Evolutionary conservation across 2,888 invertebrate genomes (phyloP), one percentile per base, ranked within the genome.

Genomic region (Drosophila hamatofila): DNA sequence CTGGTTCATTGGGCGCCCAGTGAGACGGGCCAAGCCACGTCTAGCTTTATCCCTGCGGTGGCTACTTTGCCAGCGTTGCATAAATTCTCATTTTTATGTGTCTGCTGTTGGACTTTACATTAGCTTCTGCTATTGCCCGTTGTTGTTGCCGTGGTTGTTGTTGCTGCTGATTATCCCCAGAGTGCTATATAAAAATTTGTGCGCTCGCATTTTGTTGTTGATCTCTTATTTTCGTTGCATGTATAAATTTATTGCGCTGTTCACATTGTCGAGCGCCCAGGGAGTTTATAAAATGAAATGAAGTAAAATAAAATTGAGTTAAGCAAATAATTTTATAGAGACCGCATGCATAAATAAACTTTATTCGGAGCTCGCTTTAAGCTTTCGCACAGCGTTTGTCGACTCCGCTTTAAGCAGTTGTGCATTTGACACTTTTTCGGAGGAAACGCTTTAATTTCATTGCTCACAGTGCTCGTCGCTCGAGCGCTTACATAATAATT

Each of bases 61-160:
- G 75, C 85, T 68, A 75, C 80, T 81, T 80, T 70, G 68, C 52
- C 72, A 67, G 42, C 62, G 75, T 73, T 69, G 84, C 84, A 86
- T 86, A 86, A 86, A 86, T 86, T 86, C 72, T 78, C 75, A 79
- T 88, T 88, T 88, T 89, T 81, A 82, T 88, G 79, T 81, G 78
- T 89, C 80, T 89, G 76, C 55, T 30, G 78, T 71, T 74, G 88
- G 83, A 81, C 88, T 83, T 81, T 83, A 87, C 88, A 83, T 83
- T 84, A 83, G 83, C 88, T 74, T 41, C 54, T 60, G 46, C 7
- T 27, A 35, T 23, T 33, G 51, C 46, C 64, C 59, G 64, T n/a
- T 68, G 62, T 42, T 69, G 57, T 37, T 61, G 54, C 1, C 48
- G 41, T 14, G 48, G 46, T 9, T 44, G 67, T 30, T 46, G 42